These are phyloP conservation scores for Aphaenogaster rudis DNA, from an alignment of 1,140 invertebrate genomes.

Conservation along the genomic window DNA sequence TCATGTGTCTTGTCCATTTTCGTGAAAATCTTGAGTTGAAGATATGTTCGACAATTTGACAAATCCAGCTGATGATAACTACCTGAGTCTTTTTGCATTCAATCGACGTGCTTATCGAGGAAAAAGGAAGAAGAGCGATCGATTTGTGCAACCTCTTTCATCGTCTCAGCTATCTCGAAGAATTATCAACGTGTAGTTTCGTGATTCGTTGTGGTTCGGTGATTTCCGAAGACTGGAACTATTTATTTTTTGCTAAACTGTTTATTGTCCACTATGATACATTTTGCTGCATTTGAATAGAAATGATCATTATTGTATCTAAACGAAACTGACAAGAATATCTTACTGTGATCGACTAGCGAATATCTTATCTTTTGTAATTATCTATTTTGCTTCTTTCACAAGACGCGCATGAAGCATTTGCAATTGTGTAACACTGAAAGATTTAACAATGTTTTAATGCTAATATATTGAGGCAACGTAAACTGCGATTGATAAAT, in stretches of 20 bases:
- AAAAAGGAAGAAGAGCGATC: slow-evolving; percentile 25
- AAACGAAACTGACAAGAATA: slow-evolving; percentile 7
- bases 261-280: background rate
- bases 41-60: slow-evolving; percentile 31
- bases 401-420: background rate
- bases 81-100: slow-evolving; percentile 32
- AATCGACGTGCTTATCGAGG: background rate
- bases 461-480: background rate
- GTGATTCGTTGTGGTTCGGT: background rate
- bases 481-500: background rate
- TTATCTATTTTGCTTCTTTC: background rate
- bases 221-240: background rate
- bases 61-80: slow-evolving; percentile 6
- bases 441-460: background rate
- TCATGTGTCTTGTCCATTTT: background rate
- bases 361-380: background rate
- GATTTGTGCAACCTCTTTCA: background rate
- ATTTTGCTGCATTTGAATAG: background rate
- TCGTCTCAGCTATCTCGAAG: background rate
- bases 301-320: background rate
- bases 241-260: background rate
- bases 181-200: background rate
- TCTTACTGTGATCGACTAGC: background rate
- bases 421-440: background rate
- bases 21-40: background rate